Evolutionary conservation across 1,140 invertebrate genomes (phyloP).

Genomic region (Diprion similis): DNA sequence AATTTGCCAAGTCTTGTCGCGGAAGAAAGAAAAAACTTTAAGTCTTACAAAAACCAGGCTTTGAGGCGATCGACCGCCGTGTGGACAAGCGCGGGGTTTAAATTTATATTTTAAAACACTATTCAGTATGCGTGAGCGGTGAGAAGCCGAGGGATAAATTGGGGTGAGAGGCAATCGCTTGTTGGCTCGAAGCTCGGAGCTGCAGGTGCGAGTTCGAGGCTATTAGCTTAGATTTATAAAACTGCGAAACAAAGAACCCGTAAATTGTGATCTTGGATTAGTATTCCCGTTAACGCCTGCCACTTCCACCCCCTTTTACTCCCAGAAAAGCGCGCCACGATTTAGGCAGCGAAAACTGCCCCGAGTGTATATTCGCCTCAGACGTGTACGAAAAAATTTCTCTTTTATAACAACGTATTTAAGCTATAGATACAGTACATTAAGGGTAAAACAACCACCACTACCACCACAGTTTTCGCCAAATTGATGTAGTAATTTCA

Average conservation of each 20-base stretch:
- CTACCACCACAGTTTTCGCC: too few relatives aligned
- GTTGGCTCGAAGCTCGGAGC: not conserved
- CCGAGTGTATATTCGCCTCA: not conserved
- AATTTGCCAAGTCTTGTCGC: too few relatives aligned
- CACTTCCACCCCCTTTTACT: not conserved
- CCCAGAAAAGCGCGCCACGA: not conserved
- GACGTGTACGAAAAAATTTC: too few relatives aligned
- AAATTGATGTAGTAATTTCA: too few relatives aligned
- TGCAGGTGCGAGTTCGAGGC: not conserved
- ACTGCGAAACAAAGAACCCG: conserved; percentile 11
- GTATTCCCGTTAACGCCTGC: conserved; percentile 10
- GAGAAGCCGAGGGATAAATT: not conserved
- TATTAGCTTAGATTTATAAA: conserved; percentile 11
- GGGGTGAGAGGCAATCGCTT: not conserved
- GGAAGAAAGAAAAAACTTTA: too few relatives aligned
- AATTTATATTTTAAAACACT: not conserved
- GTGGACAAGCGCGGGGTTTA: not conserved
- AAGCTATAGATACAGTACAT: too few relatives aligned
- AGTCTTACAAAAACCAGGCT: too few relatives aligned
- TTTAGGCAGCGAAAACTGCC: not conserved
- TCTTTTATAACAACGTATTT: too few relatives aligned
- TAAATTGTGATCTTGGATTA: conserved; percentile 11
- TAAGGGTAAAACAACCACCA: too few relatives aligned
- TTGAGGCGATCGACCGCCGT: too few relatives aligned
- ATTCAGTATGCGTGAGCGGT: not conserved